Conservation (phyloP, 2,113 vertebrate genomes). For the Eolophus roseicapilla region DNA sequence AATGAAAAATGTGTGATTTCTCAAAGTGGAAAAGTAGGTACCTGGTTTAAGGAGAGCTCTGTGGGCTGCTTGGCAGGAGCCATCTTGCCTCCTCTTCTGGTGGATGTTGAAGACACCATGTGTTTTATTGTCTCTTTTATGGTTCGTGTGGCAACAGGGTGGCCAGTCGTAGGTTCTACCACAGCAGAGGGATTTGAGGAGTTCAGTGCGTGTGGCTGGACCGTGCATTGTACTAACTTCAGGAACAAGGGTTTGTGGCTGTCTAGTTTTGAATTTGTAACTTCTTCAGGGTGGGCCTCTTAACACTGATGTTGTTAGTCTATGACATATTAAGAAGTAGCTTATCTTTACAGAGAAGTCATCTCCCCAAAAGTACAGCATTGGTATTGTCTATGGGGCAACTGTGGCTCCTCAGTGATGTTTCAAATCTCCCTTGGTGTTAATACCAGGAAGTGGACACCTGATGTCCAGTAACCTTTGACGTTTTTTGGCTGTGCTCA, state of each 20-base stretch:
- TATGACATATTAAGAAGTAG: background rate
- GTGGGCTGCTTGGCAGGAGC: background rate
- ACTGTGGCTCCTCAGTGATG: background rate
- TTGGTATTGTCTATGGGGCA: fast-evolving
- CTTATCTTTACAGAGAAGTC: background rate
- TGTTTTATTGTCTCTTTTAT: fast-evolving
- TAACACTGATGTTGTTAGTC: background rate
- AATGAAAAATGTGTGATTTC: background rate
- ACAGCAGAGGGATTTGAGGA: background rate
- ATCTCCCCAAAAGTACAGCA: background rate
- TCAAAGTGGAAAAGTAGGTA: background rate
- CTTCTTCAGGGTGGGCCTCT: background rate
- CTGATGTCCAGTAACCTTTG: background rate
- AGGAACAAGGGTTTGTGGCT: background rate
- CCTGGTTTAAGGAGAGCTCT: background rate
- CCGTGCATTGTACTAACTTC: background rate
- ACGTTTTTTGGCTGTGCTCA: background rate
- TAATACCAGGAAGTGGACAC: background rate
- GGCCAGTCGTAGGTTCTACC: background rate
- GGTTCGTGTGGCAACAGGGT: background rate
- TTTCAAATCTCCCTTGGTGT: background rate
- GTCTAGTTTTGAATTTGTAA: background rate
- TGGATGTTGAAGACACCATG: background rate
- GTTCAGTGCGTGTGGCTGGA: background rate
- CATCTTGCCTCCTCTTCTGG: background rate